Conservation (phyloP, 2,113 vertebrate genomes). For the Apodemus speciosus region DNA sequence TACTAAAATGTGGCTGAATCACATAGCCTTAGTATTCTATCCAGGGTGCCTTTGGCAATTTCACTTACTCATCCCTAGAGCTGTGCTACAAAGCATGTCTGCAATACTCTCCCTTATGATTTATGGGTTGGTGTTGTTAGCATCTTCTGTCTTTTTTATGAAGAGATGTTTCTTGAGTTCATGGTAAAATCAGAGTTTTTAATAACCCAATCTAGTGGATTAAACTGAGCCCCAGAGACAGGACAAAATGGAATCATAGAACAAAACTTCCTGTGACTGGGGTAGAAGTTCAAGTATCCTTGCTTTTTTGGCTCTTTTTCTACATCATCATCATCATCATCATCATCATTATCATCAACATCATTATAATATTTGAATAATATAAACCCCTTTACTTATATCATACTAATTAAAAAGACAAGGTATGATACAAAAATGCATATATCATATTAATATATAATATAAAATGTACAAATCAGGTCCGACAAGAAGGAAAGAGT, state of each 20-base stretch:
- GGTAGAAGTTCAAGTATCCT: not conserved
- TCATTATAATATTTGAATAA: too few relatives aligned
- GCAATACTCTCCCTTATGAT: not conserved
- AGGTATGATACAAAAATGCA: not conserved
- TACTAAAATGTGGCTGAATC: not conserved
- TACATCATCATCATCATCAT: not conserved
- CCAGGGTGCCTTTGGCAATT: not conserved
- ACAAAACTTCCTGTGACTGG: slow-evolving; percentile 16
- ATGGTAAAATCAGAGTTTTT: too few relatives aligned
- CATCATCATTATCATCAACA: too few relatives aligned
- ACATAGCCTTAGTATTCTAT: not conserved
- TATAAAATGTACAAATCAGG: not conserved
- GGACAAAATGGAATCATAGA: not conserved
- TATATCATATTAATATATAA: not conserved
- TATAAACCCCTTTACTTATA: slow-evolving; percentile 22
- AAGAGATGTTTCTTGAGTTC: slow-evolving; percentile 29
- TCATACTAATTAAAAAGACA: not conserved
- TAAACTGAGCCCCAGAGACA: slow-evolving; percentile 25
- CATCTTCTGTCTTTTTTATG: not conserved
- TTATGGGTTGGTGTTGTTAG: slow-evolving; percentile 22
- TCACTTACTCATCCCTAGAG: not conserved
- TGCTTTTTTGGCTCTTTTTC: slow-evolving; percentile 32
- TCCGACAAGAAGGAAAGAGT: too few relatives aligned
- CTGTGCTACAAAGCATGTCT: not conserved
- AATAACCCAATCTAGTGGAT: too few relatives aligned